Percentiles rank a stretch among this genome's conserved stretches.
Conservation (phyloP, 2,113 vertebrate species). For the Mustelus asterias region DNA sequence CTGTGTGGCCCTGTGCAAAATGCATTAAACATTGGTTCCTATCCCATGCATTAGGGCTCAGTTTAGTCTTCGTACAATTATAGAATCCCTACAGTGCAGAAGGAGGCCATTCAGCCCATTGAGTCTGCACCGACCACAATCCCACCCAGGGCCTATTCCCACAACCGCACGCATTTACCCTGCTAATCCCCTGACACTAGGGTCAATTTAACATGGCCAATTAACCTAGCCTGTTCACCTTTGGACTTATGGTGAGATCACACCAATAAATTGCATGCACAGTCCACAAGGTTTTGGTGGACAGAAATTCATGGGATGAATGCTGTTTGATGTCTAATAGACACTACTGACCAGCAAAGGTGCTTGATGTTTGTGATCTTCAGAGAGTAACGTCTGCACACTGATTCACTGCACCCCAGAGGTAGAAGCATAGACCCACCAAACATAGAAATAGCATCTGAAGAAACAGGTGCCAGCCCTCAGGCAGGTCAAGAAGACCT, state of each 20-base stretch:
- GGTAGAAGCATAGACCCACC: not conserved
- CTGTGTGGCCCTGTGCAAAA: not conserved
- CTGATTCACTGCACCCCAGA: not conserved
- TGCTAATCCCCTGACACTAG: too few species aligned
- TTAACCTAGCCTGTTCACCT: too few species aligned
- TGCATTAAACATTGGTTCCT: not conserved
- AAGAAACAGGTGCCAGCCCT: not conserved
- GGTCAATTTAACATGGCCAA: too few species aligned
- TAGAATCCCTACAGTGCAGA: too few species aligned
- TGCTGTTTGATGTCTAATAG: not conserved
- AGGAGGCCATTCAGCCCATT: too few species aligned
- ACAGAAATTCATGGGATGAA: not conserved
- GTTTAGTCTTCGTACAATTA: not conserved
- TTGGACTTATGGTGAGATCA: not conserved
- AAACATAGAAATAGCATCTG: not conserved
- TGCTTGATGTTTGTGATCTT: not conserved
- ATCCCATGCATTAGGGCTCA: not conserved
- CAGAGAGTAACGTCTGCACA: not conserved
- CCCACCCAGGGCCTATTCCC: too few species aligned
- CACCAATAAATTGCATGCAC: not conserved
- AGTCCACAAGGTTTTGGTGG: not conserved
- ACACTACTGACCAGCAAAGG: not conserved
- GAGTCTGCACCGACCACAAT: too few species aligned
- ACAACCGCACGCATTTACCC: too few species aligned
- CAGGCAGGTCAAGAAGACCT: not conserved